Evolutionary conservation across 2,113 vertebrate genomes (phyloP).

Genomic region (Fregetta grallaria): DNA sequence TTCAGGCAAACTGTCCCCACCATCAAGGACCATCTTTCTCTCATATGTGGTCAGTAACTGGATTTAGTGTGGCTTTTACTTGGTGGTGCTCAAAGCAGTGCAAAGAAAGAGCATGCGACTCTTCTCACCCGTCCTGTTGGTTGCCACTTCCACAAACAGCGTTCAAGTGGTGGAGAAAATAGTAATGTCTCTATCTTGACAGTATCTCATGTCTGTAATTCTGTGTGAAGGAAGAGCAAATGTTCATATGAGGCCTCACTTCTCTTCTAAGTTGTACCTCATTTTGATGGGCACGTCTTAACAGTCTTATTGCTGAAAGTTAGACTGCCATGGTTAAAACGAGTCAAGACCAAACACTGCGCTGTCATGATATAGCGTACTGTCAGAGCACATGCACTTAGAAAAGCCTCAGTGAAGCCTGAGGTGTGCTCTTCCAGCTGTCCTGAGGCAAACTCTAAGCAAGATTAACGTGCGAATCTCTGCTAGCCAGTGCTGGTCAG

Average conservation of each 20-base stretch:
- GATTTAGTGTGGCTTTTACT: not conserved
- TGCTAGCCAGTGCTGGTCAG: not conserved
- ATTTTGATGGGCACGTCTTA: not conserved
- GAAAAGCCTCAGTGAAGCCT: not conserved
- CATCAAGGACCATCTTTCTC: not conserved
- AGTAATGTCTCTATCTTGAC: accelerated
- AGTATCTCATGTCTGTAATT: not conserved
- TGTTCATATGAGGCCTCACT: not conserved
- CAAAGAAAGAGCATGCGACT: not conserved
- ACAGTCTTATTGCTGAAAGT: not conserved
- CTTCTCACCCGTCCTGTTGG: not conserved
- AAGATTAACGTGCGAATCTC: not conserved
- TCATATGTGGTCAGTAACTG: not conserved
- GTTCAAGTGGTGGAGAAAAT: not conserved
- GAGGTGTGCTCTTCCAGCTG: not conserved
- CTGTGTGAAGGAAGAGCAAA: not conserved
- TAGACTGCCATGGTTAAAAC: not conserved
- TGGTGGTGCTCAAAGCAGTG: not conserved
- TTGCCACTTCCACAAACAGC: not conserved
- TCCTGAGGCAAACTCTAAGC: not conserved
- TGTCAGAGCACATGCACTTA: not conserved
- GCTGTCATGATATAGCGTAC: not conserved
- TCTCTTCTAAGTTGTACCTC: not conserved
- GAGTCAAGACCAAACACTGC: not conserved
- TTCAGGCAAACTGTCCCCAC: not conserved